Percentiles rank a stretch among this genome's conserved stretches.
These are phyloP conservation scores for Buceros bicornis DNA, from an alignment of 2,797 vertebrate genomes.

Conservation along the genomic window DNA sequence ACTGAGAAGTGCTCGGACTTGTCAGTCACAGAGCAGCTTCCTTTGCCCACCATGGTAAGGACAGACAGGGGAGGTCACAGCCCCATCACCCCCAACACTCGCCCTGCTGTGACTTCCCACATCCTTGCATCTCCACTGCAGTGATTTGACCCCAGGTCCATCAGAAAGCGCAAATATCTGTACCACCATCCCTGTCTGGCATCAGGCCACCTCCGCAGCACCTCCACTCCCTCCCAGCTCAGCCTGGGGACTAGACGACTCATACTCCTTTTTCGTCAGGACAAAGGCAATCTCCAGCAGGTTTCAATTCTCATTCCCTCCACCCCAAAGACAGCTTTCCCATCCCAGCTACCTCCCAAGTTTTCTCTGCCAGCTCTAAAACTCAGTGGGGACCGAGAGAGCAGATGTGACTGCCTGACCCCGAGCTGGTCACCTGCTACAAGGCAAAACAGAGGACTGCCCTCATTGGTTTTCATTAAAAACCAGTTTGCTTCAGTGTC, in stretches of 20 bases:
- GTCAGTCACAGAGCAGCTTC: neutral
- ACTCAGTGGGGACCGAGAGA: neutral
- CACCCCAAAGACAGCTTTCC: neutral
- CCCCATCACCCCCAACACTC: neutral
- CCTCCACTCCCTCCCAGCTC: neutral
- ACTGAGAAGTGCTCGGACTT: neutral
- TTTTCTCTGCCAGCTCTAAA: neutral
- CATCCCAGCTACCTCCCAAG: neutral
- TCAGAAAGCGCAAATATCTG: neutral
- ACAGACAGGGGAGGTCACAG: neutral
- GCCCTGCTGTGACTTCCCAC: neutral
- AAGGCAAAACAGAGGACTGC: neutral
- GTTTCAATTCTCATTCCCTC: neutral
- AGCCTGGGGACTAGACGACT: neutral
- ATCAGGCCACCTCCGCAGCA: neutral
- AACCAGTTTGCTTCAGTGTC: neutral
- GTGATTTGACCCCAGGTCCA: neutral
- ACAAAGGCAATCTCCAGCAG: neutral
- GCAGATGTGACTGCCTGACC: neutral
- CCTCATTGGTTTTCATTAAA: neutral
- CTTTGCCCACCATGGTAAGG: neutral
- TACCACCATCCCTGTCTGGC: neutral
- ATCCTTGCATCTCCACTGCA: neutral
- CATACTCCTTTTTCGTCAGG: neutral
- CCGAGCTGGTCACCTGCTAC: neutral